Evolutionary conservation across 2,113 vertebrate species (phyloP).

Genomic region (Peromyscus californicus): DNA sequence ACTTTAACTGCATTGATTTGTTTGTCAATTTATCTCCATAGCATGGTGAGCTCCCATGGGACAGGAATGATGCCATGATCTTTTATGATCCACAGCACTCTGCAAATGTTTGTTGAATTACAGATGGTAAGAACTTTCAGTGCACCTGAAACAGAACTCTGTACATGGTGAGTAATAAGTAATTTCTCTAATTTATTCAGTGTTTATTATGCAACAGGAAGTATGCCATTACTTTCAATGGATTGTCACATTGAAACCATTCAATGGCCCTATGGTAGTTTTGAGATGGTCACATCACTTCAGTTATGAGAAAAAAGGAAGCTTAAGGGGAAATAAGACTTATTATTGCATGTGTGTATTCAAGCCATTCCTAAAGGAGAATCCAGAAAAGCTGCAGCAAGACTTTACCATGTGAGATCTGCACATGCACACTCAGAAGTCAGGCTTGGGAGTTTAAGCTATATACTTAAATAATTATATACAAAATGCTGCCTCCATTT

Average conservation of each 20-base stretch:
- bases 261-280: background rate
- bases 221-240: background rate
- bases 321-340: background rate
- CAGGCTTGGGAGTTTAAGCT: background rate
- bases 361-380: background rate
- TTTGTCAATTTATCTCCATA: background rate
- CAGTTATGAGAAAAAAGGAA: constrained; percentile 10
- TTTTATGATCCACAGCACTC: background rate
- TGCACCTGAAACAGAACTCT: background rate
- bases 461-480: no score
- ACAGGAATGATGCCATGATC: background rate
- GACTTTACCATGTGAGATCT: background rate
- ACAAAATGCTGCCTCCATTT: background rate
- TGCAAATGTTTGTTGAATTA: background rate
- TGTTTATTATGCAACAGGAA: background rate
- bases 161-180: background rate
- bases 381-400: background rate
- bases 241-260: background rate
- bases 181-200: background rate
- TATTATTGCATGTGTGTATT: background rate
- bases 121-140: background rate
- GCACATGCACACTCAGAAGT: background rate
- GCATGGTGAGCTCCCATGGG: background rate
- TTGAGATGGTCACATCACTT: background rate
- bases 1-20: background rate